Evolutionary conservation across 2,888 invertebrate genomes (phyloP), one percentile per base, ranked within the genome.

Genomic region (Hypomecis punctinalis): DNA sequence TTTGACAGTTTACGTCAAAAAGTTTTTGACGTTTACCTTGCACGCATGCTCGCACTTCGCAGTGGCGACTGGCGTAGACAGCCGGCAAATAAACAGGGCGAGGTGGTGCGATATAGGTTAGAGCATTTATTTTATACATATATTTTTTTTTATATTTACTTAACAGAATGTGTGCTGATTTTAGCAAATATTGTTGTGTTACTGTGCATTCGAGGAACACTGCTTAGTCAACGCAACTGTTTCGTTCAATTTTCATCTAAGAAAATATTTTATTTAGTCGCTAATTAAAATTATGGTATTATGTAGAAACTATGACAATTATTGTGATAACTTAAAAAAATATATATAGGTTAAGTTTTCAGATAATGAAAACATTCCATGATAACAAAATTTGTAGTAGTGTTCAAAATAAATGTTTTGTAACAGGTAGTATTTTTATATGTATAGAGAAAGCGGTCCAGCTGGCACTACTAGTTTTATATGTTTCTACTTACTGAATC

Each of bases 1-100:
- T n/a, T 33, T 55, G 55, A 46, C 55, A 55, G 43, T 43, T 8
- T 5, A 36, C 23, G 55, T 37, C 55, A 55, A 46, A 37, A 46
- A 9, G 13, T 37, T 54, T 43, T 11, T 35, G 46, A 53, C 53
- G 6, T 52, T 23, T 40, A 53, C 9, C 11, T 35, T 8, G 37
- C 51, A 51, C 39, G 45, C 45, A 55, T 23, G 55, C 46, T 23
- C 23, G 23, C 23, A 23, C 1, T n/a, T n/a, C n/a, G n/a, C n/a
- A n/a, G n/a, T n/a, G 3, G 23, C 11, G 6, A 36, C 36, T 45
- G 36, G n/a, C 7, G 39, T n/a, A 36, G n/a, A 11, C 37, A 49
- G 49, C 49, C 49, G 37, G 49, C 37, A 35, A 48, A 36, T 9
- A 10, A 5, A 11, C 8, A n/a, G n/a, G 48, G 11, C 36, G 13